Evolutionary conservation across 2,888 invertebrate species (phyloP).

Genomic region (Ptilodon capucinus): DNA sequence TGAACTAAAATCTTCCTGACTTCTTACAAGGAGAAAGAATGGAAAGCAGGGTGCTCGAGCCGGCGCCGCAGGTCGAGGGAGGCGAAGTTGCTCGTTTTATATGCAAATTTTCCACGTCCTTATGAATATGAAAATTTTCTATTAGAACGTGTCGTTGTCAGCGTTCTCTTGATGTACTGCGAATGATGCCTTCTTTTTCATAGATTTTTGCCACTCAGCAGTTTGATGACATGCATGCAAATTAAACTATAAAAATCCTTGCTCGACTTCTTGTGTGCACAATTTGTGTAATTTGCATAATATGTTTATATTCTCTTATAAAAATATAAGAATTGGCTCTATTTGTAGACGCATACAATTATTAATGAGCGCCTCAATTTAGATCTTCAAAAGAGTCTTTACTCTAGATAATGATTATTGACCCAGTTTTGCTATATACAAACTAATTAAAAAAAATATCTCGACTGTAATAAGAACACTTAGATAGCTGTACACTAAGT

Average conservation of each 20-base stretch:
- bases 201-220: conserved; percentile 58
- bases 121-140: conserved; percentile 83
- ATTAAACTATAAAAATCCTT: conserved; percentile 42
- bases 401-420: too few relatives aligned
- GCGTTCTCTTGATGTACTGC: conserved; percentile 69
- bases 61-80: conserved; percentile 48
- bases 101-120: conserved; percentile 79
- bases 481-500: too few relatives aligned
- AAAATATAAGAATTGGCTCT: too few relatives aligned
- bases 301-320: background rate
- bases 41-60: conserved; percentile 67
- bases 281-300: background rate
- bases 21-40: conserved; percentile 66
- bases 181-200: conserved; percentile 53
- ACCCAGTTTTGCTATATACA: too few relatives aligned
- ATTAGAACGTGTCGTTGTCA: conserved; percentile 81
- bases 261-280: conserved; percentile 16
- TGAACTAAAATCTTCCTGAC: conserved; percentile 51
- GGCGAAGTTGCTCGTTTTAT: conserved; percentile 79
- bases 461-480: too few relatives aligned
- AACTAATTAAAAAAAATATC: too few relatives aligned
- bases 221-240: conserved; percentile 49
- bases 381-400: too few relatives aligned
- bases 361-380: too few relatives aligned
- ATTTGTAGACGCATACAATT: too few relatives aligned